These are phyloP conservation scores for Myotis myotis DNA, from an alignment of 2,797 vertebrate genomes.

Conservation along the genomic window DNA sequence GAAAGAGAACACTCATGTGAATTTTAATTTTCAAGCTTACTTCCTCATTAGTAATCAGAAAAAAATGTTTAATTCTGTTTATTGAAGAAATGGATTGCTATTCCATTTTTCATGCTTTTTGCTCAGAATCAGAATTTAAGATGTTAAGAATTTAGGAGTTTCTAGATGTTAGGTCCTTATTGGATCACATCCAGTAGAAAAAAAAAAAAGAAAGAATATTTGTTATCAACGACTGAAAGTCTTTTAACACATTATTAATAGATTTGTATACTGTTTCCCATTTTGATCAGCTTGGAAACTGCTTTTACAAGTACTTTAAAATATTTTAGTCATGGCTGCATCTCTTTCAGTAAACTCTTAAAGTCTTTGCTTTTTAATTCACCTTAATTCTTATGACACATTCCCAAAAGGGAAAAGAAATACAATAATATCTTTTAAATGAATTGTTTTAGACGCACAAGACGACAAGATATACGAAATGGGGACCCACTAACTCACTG, in stretches of 20 bases:
- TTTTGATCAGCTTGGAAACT: slow-evolving; percentile 34
- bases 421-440: slow-evolving; percentile 65
- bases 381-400: slow-evolving; percentile 32
- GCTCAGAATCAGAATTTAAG: slow-evolving; percentile 47
- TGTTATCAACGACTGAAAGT: slow-evolving; percentile 26
- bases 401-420: neutral
- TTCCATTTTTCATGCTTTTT: neutral
- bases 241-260: neutral
- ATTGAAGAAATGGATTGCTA: neutral
- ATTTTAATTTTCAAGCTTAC: neutral
- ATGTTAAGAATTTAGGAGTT: neutral
- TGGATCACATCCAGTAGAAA: slow-evolving; percentile 33
- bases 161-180: slow-evolving; percentile 41
- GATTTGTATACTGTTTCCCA: neutral
- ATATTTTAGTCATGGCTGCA: neutral
- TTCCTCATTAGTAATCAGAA: neutral
- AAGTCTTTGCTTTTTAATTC: slow-evolving; percentile 6
- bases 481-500: slow-evolving; percentile 98
- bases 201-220: slow-evolving; percentile 49
- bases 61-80: neutral
- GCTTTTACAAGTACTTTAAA: neutral
- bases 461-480: slow-evolving; percentile 97
- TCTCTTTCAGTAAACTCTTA: neutral
- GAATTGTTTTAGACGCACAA: slow-evolving; percentile 91
- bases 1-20: neutral